Evolutionary conservation across 2,888 invertebrate genomes (phyloP).

Genomic region (Plebejus argus): DNA sequence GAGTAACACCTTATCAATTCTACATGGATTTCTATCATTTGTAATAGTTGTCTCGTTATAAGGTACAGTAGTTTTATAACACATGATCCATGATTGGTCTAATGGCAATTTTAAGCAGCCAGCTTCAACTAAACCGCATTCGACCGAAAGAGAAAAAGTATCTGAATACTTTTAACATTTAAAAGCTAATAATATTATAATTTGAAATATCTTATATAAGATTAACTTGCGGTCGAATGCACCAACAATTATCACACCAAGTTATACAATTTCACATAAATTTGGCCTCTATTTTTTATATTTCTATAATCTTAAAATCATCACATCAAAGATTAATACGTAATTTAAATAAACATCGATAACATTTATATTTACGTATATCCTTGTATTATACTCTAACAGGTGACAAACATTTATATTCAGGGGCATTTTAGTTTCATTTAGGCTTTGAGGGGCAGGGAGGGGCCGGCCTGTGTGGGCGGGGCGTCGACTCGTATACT

Average conservation of each 20-base stretch:
- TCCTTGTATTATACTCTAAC: too few relatives aligned
- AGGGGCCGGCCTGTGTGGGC: constrained; percentile 83
- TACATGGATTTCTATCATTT: neutral
- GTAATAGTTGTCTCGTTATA: neutral
- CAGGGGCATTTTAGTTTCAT: constrained; percentile 41
- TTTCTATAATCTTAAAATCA: neutral
- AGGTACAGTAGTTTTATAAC: neutral
- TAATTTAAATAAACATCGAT: neutral
- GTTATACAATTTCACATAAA: neutral
- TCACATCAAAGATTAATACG: neutral
- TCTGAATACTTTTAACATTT: too few relatives aligned
- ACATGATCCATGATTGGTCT: neutral
- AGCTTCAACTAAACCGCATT: neutral
- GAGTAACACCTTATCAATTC: neutral
- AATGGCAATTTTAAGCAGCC: neutral
- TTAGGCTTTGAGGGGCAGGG: constrained; percentile 71
- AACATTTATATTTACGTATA: too few relatives aligned
- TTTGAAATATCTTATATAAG: neutral
- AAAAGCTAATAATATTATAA: neutral
- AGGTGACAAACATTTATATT: neutral
- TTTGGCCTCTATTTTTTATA: neutral
- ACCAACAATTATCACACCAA: neutral
- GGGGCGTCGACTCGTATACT: constrained; percentile 62
- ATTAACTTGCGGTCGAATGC: neutral
- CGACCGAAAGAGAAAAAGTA: neutral